Conservation (phyloP, 1,140 invertebrate species). For the Lordiphosa stackelbergi region DNA sequence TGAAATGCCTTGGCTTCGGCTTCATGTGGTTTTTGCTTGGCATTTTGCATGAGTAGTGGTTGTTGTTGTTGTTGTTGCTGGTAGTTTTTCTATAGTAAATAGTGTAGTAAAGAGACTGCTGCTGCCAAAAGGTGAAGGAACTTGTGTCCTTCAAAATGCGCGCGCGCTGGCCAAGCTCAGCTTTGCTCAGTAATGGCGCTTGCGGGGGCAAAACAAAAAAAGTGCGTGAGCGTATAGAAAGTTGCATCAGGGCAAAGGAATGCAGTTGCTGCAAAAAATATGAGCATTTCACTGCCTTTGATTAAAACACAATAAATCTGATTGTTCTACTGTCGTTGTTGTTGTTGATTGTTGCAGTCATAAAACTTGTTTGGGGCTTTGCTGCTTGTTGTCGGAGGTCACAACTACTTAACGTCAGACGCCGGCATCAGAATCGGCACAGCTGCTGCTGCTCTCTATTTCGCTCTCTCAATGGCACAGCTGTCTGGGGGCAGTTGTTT, state of each 20-base stretch:
- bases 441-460: conserved; percentile 32
- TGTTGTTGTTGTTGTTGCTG: conserved; percentile 17
- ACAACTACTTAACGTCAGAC: conserved; percentile 38
- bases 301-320: conserved; percentile 68
- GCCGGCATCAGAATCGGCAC: conserved; percentile 45
- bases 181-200: not conserved
- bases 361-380: conserved; percentile 64
- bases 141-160: conserved; percentile 68
- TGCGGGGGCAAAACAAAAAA: not conserved
- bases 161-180: conserved; percentile 36
- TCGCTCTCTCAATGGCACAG: conserved; percentile 28
- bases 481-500: conserved; percentile 45
- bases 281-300: conserved; percentile 49
- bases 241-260: conserved; percentile 41
- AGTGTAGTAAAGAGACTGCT: conserved; percentile 31
- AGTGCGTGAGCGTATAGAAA: conserved; percentile 1
- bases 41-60: conserved; percentile 36
- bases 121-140: conserved; percentile 59
- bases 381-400: conserved; percentile 66
- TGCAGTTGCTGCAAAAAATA: conserved; percentile 21
- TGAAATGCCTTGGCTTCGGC: conserved; percentile 16
- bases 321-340: conserved; percentile 26
- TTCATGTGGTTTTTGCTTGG: conserved; percentile 22
- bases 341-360: conserved; percentile 22
- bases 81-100: conserved; percentile 37